Conservation (phyloP, 2,888 invertebrate genomes). For the Tricholauxania praeusta region DNA sequence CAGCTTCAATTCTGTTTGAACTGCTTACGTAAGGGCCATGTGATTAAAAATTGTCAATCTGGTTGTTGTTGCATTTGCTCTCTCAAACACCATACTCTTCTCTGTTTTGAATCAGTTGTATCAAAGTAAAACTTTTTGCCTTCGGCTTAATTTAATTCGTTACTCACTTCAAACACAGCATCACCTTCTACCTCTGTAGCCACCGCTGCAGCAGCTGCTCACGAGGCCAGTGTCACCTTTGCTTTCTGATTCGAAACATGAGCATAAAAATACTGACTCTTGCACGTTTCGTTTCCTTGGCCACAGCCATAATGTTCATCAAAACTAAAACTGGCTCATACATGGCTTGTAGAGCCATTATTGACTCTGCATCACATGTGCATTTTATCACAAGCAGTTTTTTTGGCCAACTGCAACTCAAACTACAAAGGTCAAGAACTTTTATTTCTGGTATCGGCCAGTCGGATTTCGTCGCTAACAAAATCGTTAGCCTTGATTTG, state of each 20-base stretch:
- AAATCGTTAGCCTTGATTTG: constrained; percentile 6
- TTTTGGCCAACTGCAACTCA: constrained; percentile 23
- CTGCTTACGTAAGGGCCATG: too few species aligned
- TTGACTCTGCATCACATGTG: constrained; percentile 32
- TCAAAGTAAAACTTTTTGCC: too few species aligned
- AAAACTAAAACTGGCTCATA: constrained; percentile 13
- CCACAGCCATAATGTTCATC: constrained; percentile 30
- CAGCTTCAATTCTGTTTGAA: too few species aligned
- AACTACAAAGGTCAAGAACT: constrained; percentile 1
- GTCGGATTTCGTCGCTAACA: constrained; percentile 12
- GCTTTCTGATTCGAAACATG: too few species aligned
- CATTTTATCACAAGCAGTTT: constrained; percentile 33
- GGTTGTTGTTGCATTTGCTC: too few species aligned
- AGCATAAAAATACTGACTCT: too few species aligned
- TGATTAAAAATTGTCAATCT: too few species aligned
- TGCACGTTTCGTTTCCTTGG: constrained; percentile 16
- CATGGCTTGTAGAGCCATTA: constrained; percentile 32
- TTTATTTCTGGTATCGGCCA: constrained; percentile 33
- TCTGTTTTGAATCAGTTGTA: too few species aligned
- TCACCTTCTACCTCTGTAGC: not conserved
- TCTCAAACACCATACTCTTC: too few species aligned
- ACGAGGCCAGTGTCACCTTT: not conserved
- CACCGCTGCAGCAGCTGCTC: not conserved
- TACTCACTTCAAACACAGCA: not conserved
- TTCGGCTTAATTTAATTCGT: not conserved